Evolutionary conservation across 2,113 vertebrate species (phyloP).

Genomic region (Paracanthobrama guichenoti): DNA sequence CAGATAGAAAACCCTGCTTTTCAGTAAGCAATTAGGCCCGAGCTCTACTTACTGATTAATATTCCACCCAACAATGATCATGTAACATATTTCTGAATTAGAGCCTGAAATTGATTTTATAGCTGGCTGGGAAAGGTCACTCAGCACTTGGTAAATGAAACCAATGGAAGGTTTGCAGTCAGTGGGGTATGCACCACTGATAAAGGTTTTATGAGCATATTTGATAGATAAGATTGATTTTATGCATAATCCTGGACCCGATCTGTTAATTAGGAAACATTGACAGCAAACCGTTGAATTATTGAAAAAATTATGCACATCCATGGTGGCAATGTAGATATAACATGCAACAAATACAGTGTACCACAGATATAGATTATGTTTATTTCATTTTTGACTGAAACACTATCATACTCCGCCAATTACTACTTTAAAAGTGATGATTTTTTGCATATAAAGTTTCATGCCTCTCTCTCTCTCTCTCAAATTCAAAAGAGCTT

Average conservation of each 20-base stretch:
- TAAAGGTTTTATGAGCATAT: constrained; percentile 46
- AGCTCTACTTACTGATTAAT: constrained; percentile 65
- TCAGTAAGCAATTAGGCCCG: constrained; percentile 60
- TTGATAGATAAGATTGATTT: constrained; percentile 49
- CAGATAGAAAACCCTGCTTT: constrained; percentile 19
- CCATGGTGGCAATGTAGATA: background rate
- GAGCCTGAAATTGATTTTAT: constrained; percentile 69
- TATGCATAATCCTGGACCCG: constrained; percentile 5
- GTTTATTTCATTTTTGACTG: background rate
- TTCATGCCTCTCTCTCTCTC: too few species aligned
- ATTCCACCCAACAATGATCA: constrained; percentile 66
- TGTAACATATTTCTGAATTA: constrained; percentile 63
- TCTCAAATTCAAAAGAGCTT: too few species aligned
- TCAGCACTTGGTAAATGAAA: constrained; percentile 57
- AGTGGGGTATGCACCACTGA: constrained; percentile 9
- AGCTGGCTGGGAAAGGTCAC: constrained; percentile 64
- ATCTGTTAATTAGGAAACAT: constrained; percentile 22
- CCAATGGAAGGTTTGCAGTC: constrained; percentile 43
- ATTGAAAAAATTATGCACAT: background rate
- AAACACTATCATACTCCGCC: background rate
- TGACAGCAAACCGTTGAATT: background rate
- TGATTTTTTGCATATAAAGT: background rate
- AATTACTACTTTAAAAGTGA: background rate
- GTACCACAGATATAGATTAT: background rate
- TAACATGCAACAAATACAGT: background rate